Conservation (phyloP, 1,140 invertebrate genomes). For the Oreohelix idahoensis region DNA sequence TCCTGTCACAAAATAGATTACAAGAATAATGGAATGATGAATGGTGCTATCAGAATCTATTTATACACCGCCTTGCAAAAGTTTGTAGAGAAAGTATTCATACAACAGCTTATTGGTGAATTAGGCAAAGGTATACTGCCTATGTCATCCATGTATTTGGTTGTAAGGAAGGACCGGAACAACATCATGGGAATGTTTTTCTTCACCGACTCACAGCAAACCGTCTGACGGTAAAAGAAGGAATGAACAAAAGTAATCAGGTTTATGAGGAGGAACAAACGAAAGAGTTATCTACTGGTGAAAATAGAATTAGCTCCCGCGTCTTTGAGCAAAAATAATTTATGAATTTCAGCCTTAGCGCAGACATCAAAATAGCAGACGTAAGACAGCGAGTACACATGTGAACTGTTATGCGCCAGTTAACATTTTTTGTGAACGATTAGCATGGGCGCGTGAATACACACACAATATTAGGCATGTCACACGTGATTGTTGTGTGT, state of each 20-base stretch:
- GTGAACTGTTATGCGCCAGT: too few relatives aligned
- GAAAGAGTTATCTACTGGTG: not conserved
- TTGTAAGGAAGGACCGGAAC: too few relatives aligned
- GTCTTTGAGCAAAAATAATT: not conserved
- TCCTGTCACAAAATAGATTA: not conserved
- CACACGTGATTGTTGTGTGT: too few relatives aligned
- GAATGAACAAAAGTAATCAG: not conserved
- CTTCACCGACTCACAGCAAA: not conserved
- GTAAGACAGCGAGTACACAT: not conserved
- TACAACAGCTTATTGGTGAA: not conserved
- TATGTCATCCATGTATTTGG: too few relatives aligned
- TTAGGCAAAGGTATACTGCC: not conserved
- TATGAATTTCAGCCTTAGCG: not conserved
- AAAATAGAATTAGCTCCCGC: not conserved
- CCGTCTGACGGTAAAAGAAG: not conserved
- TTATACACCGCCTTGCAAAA: not conserved
- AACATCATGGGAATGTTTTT: too few relatives aligned
- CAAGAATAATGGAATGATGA: not conserved
- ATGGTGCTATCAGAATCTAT: conserved; percentile 7
- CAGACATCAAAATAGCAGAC: not conserved
- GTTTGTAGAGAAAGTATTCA: not conserved
- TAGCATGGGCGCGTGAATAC: too few relatives aligned
- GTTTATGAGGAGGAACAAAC: conserved; percentile 5
- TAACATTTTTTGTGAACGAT: too few relatives aligned
- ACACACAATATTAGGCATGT: too few relatives aligned